A percentile compares a stretch with the other conserved stretches of the same genome.
phyloP scores from a whole-genome alignment of 2,113 vertebrate species.

The Emydura subglobosa region DNA sequence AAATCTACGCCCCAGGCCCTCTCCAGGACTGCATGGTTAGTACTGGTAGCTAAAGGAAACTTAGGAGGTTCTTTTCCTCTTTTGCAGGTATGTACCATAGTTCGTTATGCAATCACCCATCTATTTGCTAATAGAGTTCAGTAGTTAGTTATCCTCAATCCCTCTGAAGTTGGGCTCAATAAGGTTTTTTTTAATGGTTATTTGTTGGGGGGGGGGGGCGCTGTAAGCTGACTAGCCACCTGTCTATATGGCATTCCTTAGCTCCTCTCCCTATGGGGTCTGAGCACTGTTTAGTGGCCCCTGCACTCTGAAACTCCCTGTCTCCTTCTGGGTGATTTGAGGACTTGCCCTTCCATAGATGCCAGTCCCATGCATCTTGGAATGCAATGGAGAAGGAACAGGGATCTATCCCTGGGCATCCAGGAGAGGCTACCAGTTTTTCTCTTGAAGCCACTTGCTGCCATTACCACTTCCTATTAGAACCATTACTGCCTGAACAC shows the following conservation, averaged over 20 bases:
- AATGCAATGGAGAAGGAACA: background rate
- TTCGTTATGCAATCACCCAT: background rate
- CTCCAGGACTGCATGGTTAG: background rate
- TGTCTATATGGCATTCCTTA: background rate
- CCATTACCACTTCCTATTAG: background rate
- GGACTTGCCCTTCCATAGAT: background rate
- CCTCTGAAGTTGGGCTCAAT: background rate
- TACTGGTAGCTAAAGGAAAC: background rate
- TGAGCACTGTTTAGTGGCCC: too few species aligned
- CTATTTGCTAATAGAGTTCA: background rate
- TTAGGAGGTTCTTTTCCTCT: background rate
- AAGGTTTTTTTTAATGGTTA: background rate
- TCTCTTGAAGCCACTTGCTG: background rate
- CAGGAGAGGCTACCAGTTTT: background rate
- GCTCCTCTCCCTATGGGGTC: background rate
- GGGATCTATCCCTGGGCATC: background rate
- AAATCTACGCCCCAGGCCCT: fast-evolving
- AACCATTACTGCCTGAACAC: background rate
- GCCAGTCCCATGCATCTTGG: background rate
- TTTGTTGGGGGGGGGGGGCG: background rate
- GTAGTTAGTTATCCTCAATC: background rate
- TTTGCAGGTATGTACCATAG: background rate
- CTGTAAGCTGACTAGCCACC: background rate
- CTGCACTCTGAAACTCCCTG: background rate
- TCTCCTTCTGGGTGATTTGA: too few species aligned